A percentile compares a stretch with the other conserved stretches of the same genome.
These are phyloP conservation scores for Hyles lineata DNA, from an alignment of 2,888 invertebrate species.

Conservation along the genomic window DNA sequence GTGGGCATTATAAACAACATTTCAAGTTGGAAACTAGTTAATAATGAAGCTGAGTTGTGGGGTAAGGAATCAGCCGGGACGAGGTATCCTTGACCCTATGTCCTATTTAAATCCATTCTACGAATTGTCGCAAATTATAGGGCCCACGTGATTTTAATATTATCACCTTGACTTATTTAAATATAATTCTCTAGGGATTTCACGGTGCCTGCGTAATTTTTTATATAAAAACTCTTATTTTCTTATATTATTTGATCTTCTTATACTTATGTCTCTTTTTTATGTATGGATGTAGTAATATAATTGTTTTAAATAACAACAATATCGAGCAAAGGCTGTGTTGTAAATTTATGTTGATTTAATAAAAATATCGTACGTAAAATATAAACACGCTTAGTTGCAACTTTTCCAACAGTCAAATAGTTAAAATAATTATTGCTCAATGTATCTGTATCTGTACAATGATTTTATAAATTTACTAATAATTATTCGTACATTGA, in stretches of 20 bases:
- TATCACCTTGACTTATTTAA: not conserved
- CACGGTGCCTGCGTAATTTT: not conserved
- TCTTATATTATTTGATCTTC: not conserved
- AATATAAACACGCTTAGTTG: not conserved
- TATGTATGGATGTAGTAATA: not conserved
- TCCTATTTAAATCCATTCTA: constrained; percentile 55
- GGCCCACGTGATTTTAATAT: constrained; percentile 41
- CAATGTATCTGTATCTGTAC: too few species aligned
- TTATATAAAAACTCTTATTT: not conserved
- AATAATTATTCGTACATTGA: not conserved
- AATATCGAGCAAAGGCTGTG: too few species aligned
- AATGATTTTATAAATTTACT: not conserved
- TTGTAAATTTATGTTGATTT: too few species aligned
- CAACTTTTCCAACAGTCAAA: not conserved
- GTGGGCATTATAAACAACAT: constrained; percentile 45
- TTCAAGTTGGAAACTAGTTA: constrained; percentile 47
- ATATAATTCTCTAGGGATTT: not conserved
- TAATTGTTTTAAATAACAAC: too few species aligned
- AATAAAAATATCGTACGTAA: too few species aligned
- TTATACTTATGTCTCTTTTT: not conserved
- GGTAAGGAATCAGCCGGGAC: constrained; percentile 48
- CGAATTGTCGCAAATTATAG: constrained; percentile 42
- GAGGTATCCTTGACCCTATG: constrained; percentile 68
- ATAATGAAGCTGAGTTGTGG: constrained; percentile 46
- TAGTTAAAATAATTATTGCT: not conserved